Evolutionary conservation across 2,888 invertebrate species (phyloP).

Genomic region (Drosophila hamatofila): DNA sequence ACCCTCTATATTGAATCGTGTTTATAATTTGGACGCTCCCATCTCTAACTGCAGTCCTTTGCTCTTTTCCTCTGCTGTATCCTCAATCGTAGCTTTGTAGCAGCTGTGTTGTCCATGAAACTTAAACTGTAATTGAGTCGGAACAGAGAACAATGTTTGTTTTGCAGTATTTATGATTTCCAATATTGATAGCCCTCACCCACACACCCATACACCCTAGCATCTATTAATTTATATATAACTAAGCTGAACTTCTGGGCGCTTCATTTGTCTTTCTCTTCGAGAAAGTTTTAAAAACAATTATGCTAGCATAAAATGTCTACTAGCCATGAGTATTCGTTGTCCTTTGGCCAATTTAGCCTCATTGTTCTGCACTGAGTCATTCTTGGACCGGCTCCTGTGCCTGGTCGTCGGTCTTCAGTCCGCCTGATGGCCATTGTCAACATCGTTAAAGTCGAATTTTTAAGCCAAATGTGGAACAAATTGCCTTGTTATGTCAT

Average conservation of each 20-base stretch:
- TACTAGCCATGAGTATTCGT: slow-evolving; percentile 24
- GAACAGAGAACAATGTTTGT: neutral
- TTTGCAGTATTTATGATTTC: slow-evolving; percentile 8
- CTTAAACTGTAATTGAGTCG: slow-evolving; percentile 28
- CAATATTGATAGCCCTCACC: slow-evolving; percentile 40
- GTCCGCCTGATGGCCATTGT: slow-evolving; percentile 36
- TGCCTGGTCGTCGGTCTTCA: neutral
- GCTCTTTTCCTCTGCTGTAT: slow-evolving; percentile 3
- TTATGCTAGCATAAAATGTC: slow-evolving; percentile 63
- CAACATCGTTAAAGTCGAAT: slow-evolving; percentile 74
- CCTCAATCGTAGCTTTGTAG: slow-evolving; percentile 13
- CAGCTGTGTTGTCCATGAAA: slow-evolving; percentile 46
- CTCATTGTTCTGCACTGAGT: slow-evolving; percentile 33
- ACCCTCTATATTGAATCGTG: too few relatives aligned
- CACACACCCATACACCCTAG: too few relatives aligned
- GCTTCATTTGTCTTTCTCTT: slow-evolving; percentile 71
- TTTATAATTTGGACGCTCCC: neutral
- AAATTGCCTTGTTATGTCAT: slow-evolving; percentile 77
- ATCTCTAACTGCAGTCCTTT: neutral
- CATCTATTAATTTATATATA: neutral
- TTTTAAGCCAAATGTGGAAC: slow-evolving; percentile 76
- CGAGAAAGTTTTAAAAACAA: slow-evolving; percentile 60
- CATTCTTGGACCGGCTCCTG: slow-evolving; percentile 6
- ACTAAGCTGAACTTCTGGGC: slow-evolving; percentile 36
- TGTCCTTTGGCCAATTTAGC: slow-evolving; percentile 43